Percentiles rank a stretch among this genome's conserved stretches.
Evolutionary conservation across 2,797 vertebrate species (phyloP).

Genomic region (Manis pentadactyla): DNA sequence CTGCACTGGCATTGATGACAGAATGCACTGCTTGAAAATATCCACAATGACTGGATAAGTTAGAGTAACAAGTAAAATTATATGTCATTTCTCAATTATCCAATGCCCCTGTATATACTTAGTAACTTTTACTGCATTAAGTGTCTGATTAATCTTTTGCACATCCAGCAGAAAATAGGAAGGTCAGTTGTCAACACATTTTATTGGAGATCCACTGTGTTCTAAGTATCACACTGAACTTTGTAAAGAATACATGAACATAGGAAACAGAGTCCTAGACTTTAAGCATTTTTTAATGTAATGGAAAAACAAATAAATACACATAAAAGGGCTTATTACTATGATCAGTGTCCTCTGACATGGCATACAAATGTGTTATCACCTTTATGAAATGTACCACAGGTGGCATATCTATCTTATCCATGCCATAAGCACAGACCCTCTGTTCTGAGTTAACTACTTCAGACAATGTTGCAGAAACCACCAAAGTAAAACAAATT

Average conservation of each 20-base stretch:
- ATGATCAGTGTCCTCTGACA: not conserved
- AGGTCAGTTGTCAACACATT: not conserved
- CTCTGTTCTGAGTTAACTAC: not conserved
- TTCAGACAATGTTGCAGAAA: not conserved
- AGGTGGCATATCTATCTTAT: not conserved
- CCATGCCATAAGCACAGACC: not conserved
- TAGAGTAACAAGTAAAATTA: not conserved
- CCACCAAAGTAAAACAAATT: not conserved
- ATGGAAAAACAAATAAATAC: not conserved
- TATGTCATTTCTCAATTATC: not conserved
- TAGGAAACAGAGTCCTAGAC: not conserved
- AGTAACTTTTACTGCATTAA: not conserved
- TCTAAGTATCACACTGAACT: not conserved
- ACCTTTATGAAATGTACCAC: not conserved
- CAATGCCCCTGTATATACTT: not conserved
- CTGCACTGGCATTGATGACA: not conserved
- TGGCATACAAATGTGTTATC: not conserved
- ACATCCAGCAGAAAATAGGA: constrained; percentile 28
- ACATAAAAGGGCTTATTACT: not conserved
- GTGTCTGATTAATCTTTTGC: constrained; percentile 22
- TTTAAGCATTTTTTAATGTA: not conserved
- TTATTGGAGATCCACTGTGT: not conserved
- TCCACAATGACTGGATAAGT: not conserved
- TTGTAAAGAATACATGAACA: not conserved
- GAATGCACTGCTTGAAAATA: constrained; percentile 1